Base-by-base conservation (phyloP, 35 echinoderm and acorn worm genomes). In the Acanthaster planci region DNA sequence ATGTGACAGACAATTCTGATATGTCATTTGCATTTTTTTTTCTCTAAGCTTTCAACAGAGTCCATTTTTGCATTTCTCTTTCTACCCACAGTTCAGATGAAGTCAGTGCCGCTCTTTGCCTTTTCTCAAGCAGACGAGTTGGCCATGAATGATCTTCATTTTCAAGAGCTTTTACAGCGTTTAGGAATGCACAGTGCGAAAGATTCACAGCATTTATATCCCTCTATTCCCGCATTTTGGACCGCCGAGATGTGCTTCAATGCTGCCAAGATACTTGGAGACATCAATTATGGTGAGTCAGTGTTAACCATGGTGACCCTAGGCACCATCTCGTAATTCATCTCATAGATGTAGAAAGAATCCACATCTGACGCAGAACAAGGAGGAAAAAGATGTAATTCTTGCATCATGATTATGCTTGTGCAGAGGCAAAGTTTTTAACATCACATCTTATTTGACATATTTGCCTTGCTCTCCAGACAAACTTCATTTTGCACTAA, bases 161-260 rank as follows among this genome's bases (percentile, higher is more conserved):
- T 97, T 79, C 76, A 52, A 56, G 27, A 55, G 0, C 7, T 89
- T 17, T 39, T 92, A 16, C 86, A 84, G 7, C 78, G 81, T 47
- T 39, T 97, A 38, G 94, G 94, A 8, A 53, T 97, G 39, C 86
- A 89, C 31, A 59, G 57, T 3, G 39, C 87, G 4, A 67, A 78
- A 37, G 94, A 97, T 36, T 80, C 86, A 38, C 67, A 84, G 16
- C 78, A 83, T 29, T 57, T 93, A 17, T 86, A 77, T 27, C 87
- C 87, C 23, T 85, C 81, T 18, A 76, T 97, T 8, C 91, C 90
- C 0, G 80, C 87, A 21, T 97, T 97, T 67, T 89, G 91, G 94
- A 87, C 87, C 31, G 87, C 91, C 10, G 90, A 97, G 31, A 97
- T 97, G 94, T 93, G 91, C 52, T 90, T 85, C 35, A 84, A 78